Evolutionary conservation across 2,113 vertebrate genomes (phyloP).

Genomic region (Callipepla squamata): DNA sequence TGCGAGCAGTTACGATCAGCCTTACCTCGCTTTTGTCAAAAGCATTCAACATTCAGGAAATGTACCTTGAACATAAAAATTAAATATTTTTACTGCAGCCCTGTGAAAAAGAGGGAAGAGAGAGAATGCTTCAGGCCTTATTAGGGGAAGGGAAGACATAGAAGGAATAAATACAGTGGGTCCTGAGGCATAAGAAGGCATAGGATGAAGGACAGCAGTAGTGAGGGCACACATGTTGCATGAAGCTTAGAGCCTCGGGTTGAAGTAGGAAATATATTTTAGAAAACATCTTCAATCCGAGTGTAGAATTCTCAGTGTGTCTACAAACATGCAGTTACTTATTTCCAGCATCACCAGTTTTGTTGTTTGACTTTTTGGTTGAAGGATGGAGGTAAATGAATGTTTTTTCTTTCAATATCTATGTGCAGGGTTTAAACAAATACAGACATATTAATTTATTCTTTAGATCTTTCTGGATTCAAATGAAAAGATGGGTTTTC

Average conservation of each 20-base stretch:
- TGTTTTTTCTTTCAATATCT: not conserved
- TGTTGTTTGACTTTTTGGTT: not conserved
- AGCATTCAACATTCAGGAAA: not conserved
- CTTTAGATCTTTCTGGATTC: not conserved
- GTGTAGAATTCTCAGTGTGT: not conserved
- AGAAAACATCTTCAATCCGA: not conserved
- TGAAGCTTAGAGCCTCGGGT: not conserved
- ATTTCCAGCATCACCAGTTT: not conserved
- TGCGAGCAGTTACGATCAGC: not conserved
- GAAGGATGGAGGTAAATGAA: not conserved
- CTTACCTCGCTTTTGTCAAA: not conserved
- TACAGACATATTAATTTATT: not conserved
- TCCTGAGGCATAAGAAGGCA: not conserved
- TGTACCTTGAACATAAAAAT: not conserved
- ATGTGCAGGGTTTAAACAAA: not conserved
- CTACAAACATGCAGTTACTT: not conserved
- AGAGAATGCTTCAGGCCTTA: accelerated
- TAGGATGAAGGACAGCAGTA: not conserved
- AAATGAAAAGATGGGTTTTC: conserved; percentile 2
- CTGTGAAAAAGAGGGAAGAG: not conserved
- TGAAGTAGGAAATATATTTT: not conserved
- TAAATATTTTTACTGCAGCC: not conserved
- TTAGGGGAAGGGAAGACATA: not conserved
- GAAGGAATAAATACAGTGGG: not conserved
- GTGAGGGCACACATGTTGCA: not conserved